These are phyloP conservation scores for Mamestra configurata DNA, from an alignment of 1,140 invertebrate species.

Conservation along the genomic window DNA sequence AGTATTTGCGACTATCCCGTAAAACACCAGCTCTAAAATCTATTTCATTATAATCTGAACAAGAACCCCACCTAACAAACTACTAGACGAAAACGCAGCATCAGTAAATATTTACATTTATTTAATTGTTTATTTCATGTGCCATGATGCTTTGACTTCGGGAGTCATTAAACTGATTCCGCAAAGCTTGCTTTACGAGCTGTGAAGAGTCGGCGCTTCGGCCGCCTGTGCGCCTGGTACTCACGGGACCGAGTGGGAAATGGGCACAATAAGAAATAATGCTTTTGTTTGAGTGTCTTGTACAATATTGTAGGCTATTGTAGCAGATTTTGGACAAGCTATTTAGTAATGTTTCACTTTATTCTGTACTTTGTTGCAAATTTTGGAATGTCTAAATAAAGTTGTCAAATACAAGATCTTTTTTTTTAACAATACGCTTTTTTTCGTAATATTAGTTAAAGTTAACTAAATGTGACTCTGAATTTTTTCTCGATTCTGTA, in stretches of 20 bases:
- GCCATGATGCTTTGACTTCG: neutral
- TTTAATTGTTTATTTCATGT: slow-evolving; percentile 27
- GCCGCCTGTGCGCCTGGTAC: too few species aligned
- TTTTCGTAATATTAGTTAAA: too few species aligned
- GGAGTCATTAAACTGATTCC: slow-evolving; percentile 6
- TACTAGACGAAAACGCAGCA: neutral
- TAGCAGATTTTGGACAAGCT: too few species aligned
- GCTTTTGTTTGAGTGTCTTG: neutral
- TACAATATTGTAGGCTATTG: neutral
- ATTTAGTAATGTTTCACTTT: too few species aligned
- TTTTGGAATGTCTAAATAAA: too few species aligned
- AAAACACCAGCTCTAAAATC: neutral
- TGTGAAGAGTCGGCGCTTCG: neutral
- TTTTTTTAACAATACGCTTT: too few species aligned
- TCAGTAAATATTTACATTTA: neutral
- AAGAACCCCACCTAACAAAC: too few species aligned
- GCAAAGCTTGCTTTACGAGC: slow-evolving; percentile 30
- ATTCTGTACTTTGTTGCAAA: too few species aligned
- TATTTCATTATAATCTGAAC: neutral
- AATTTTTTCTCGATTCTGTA: too few species aligned
- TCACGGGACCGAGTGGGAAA: neutral
- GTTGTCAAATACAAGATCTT: too few species aligned
- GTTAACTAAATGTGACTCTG: too few species aligned
- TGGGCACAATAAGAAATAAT: neutral
- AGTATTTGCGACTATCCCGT: too few species aligned